A percentile compares a stretch with the other conserved stretches of the same genome.
These are phyloP conservation scores for Tachina fera DNA, from an alignment of 2,888 invertebrate genomes.

Conservation along the genomic window DNA sequence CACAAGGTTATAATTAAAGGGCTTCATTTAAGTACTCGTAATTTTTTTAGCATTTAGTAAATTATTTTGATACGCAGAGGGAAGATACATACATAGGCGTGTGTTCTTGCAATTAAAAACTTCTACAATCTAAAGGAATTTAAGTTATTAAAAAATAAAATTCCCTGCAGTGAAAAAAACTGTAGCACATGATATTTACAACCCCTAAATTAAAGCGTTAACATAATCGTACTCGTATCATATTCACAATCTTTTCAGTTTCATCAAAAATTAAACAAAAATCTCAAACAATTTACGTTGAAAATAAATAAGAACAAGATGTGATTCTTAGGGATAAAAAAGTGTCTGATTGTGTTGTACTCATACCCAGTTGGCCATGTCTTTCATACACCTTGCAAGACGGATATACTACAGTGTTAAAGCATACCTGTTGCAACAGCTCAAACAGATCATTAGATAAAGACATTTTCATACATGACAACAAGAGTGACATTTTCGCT, in stretches of 20 bases:
- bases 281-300: constrained; percentile 22
- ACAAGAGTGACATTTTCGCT: too few relatives aligned
- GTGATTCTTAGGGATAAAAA: constrained; percentile 45
- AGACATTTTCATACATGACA: too few relatives aligned
- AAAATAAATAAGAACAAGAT: constrained; percentile 42
- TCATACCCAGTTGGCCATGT: too few relatives aligned
- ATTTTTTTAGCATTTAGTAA: constrained; percentile 26
- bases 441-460: too few relatives aligned
- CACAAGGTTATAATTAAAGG: constrained; percentile 29
- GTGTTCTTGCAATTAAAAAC: constrained; percentile 27
- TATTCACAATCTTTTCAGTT: constrained; percentile 58
- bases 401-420: too few relatives aligned
- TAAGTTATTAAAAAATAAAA: constrained; percentile 21
- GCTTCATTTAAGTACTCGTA: constrained; percentile 3
- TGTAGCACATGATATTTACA: constrained; percentile 49
- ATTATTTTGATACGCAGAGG: constrained; percentile 10
- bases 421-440: too few relatives aligned
- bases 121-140: constrained; percentile 6
- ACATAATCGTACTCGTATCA: constrained; percentile 32
- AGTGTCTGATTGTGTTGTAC: constrained; percentile 21
- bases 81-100: constrained; percentile 14
- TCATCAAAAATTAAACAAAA: constrained; percentile 19
- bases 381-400: too few relatives aligned
- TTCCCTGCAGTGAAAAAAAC: constrained; percentile 28
- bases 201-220: constrained; percentile 60